These are phyloP conservation scores for Pluvianellus socialis DNA, from an alignment of 2,113 vertebrate genomes.

Conservation along the genomic window DNA sequence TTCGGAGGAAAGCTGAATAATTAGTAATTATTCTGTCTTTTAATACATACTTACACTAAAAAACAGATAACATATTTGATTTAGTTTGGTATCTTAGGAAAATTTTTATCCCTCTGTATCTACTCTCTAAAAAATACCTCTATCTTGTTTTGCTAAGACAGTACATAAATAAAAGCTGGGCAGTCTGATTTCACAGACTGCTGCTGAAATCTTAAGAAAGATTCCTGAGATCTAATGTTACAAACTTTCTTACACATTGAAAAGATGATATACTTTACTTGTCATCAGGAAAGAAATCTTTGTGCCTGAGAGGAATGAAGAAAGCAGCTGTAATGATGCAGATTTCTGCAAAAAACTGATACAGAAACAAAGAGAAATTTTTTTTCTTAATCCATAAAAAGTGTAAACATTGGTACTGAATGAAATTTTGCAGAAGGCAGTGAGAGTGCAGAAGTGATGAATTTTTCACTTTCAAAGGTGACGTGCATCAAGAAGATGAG, in stretches of 20 bases:
- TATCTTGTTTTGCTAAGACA: not conserved
- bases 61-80: conserved; percentile 15
- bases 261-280: conserved; percentile 39
- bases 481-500: conserved; percentile 20
- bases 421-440: conserved; percentile 19
- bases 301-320: conserved; percentile 24
- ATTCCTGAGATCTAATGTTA: not conserved
- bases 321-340: not conserved
- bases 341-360: conserved; percentile 55
- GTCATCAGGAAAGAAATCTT: conserved; percentile 51
- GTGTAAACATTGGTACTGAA: conserved; percentile 30
- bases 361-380: not conserved
- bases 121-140: not conserved
- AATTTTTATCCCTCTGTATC: not conserved
- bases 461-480: conserved; percentile 47
- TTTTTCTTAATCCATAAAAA: conserved; percentile 30
- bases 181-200: conserved; percentile 29
- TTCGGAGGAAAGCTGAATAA: not conserved
- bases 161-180: conserved; percentile 11
- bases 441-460: conserved; percentile 45
- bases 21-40: not conserved
- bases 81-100: not conserved
- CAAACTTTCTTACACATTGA: conserved; percentile 11
- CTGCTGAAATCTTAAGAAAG: conserved; percentile 12
- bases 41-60: not conserved